Evolutionary conservation across 2,113 vertebrate species (phyloP).

Genomic region (Notarius lentiginosus): DNA sequence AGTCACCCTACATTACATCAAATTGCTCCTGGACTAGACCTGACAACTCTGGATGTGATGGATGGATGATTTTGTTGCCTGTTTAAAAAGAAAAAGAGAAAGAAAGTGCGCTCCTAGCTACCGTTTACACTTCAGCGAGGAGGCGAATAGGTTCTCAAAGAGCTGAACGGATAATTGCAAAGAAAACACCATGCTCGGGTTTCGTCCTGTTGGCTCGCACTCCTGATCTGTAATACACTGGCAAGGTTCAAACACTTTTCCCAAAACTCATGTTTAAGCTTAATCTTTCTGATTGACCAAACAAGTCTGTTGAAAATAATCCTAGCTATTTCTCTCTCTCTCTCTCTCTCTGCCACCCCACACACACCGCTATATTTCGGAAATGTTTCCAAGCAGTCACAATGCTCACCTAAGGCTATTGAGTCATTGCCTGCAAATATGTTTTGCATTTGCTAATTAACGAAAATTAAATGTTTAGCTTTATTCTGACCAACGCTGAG

Average conservation of each 20-base stretch:
- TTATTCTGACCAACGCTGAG: conserved; percentile 44
- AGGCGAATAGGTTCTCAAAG: conserved; percentile 9
- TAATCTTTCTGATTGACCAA: conserved; percentile 37
- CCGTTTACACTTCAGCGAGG: conserved; percentile 33
- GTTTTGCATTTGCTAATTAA: conserved; percentile 60
- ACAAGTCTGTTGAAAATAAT: conserved; percentile 27
- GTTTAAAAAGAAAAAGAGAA: not conserved
- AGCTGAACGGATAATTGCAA: conserved; percentile 44
- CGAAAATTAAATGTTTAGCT: conserved; percentile 55
- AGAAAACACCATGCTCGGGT: conserved; percentile 30
- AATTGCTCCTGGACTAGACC: not conserved
- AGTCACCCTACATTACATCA: not conserved
- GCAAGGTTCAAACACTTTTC: not conserved
- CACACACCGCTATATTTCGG: conserved; percentile 30
- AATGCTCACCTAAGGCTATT: conserved; percentile 51
- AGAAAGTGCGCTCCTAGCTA: conserved; percentile 18
- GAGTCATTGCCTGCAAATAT: conserved; percentile 55
- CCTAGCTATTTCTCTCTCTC: not conserved
- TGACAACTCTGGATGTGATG: not conserved
- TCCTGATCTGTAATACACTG: conserved; percentile 17
- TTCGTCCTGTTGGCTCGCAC: conserved; percentile 32
- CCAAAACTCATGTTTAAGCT: conserved; percentile 27
- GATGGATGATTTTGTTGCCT: conserved; percentile 3
- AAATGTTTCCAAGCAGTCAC: conserved; percentile 49
- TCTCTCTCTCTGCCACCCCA: not conserved